These are phyloP conservation scores for Pholis gunnellus DNA, from an alignment of 2,113 vertebrate species.

Conservation along the genomic window DNA sequence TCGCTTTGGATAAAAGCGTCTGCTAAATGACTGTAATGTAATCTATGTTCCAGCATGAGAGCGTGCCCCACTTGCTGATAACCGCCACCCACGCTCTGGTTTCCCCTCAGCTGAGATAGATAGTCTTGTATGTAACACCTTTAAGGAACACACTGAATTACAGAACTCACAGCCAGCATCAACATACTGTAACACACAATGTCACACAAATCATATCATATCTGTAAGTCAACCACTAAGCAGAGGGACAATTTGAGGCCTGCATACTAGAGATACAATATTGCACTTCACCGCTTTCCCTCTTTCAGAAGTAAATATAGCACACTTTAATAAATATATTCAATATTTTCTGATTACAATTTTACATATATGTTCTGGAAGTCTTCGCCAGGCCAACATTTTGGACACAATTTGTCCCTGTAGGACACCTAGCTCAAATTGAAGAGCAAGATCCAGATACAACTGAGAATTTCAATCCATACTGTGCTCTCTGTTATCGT, in stretches of 20 bases:
- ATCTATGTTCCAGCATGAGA: no score
- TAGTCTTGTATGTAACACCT: no score
- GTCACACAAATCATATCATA: conserved; percentile 36
- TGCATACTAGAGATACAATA: conserved; percentile 29
- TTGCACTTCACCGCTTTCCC: not conserved
- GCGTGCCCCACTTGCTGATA: no score
- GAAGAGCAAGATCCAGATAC: not conserved
- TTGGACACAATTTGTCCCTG: not conserved
- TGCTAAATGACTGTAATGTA: no score
- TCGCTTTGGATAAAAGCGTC: no score
- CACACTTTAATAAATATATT: no score
- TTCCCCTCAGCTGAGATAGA: no score
- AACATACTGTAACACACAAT: conserved; percentile 5
- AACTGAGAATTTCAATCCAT: not conserved
- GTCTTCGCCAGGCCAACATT: not conserved
- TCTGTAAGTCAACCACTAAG: conserved; percentile 47
- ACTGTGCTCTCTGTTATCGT: not conserved
- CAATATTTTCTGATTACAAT: not conserved
- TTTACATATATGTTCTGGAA: not conserved
- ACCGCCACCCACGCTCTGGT: no score
- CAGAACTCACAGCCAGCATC: not conserved
- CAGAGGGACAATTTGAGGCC: conserved; percentile 29
- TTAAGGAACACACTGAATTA: not conserved
- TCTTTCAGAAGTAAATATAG: not conserved
- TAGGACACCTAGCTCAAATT: not conserved